Evolutionary conservation across 2,113 vertebrate species (phyloP), one percentile per base, ranked within the genome.

Genomic region (Cephalopholis sonnerati): DNA sequence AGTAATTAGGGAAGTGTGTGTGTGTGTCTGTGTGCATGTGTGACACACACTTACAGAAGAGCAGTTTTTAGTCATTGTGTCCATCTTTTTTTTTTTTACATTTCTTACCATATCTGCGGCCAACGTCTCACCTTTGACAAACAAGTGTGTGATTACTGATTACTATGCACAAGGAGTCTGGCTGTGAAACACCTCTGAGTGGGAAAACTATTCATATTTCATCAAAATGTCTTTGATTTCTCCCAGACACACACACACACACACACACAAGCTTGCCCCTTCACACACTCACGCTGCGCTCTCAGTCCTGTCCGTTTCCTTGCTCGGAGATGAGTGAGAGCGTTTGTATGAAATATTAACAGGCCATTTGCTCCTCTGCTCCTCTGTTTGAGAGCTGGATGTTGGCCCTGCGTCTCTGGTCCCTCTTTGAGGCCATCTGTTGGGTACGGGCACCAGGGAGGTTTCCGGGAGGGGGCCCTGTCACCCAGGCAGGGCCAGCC

Each of bases 381-480:
- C 89, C 92, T 89, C 90, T 92, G 91, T 92, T 93, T 86, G 91
- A 91, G 91, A 91, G 80, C 89, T 94, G 92, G 86, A 91, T 91
- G 91, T 91, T 92, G 91, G 93, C 92, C 85, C 84, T 54, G 86
- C 67, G 86, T 94, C 90, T 93, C 90, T 86, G 85, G 85, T 91
- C 82, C 93, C 91, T 94, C 91, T 94, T 94, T 94, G 94, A 94
- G 94, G 92, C 94, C 94, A 94, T 94, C 94, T 94, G 94, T 88
- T 94, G 94, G 88, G 91, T 89, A 86, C 77, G 77, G 90, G 89
- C 92, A 93, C 91, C 81, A 66, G 91, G 93, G 94, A 91, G 92
- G 78, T 85, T 91, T 93, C 84, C 84, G 66, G 90, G 88, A 88
- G 91, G 91, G 90, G 89, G 87, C 81, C 86, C 85, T 89, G 90